Evolutionary conservation across 2,888 invertebrate genomes (phyloP).

Genomic region (Herminia tarsipennalis): DNA sequence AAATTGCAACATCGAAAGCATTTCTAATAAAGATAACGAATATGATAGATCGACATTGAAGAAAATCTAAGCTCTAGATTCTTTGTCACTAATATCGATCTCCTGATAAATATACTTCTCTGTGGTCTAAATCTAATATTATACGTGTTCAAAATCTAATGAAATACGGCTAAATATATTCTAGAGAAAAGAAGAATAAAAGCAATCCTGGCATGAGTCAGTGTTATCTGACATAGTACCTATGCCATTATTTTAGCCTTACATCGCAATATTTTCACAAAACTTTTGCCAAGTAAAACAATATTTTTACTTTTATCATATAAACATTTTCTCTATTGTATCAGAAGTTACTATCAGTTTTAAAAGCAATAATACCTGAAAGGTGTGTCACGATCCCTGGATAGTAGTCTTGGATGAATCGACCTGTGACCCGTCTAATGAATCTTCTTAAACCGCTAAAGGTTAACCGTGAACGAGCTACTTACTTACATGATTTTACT

Average conservation of each 20-base stretch:
- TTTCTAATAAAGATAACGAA: no score
- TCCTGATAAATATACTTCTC: conserved; percentile 1
- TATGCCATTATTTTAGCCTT: no score
- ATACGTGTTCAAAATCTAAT: no score
- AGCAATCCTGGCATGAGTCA: no score
- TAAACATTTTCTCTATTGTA: neutral
- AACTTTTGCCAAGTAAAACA: neutral
- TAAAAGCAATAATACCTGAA: neutral
- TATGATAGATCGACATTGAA: no score
- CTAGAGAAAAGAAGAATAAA: no score
- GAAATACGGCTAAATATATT: no score
- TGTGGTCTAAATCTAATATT: neutral
- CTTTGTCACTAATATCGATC: no score
- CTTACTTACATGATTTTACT: neutral
- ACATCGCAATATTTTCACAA: neutral
- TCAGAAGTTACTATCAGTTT: neutral
- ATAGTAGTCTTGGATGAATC: conserved; percentile 1
- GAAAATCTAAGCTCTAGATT: no score
- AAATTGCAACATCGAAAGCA: no score
- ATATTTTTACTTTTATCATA: neutral
- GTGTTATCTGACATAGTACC: no score
- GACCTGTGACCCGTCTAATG: conserved; percentile 6
- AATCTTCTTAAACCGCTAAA: conserved; percentile 1
- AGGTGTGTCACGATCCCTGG: neutral
- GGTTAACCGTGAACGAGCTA: neutral